Evolutionary conservation across 2,888 invertebrate species (phyloP).

Genomic region (Drosophila ezoana): DNA sequence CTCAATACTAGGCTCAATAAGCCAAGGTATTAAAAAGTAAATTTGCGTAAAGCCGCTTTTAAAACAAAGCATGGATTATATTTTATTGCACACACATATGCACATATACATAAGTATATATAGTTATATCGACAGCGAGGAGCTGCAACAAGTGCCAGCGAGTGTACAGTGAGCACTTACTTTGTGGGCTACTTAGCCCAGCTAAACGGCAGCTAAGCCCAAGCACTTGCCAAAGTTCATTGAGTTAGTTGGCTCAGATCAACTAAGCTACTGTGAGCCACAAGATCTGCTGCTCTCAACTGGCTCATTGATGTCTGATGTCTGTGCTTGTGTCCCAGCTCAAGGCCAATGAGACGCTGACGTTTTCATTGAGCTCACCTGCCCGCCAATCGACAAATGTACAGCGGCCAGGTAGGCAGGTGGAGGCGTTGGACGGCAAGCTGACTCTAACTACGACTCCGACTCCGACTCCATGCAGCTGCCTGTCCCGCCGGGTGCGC

Average conservation of each 20-base stretch:
- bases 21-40: constrained; percentile 77
- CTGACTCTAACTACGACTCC: not conserved
- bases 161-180: constrained; percentile 25
- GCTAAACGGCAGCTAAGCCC: constrained; percentile 37
- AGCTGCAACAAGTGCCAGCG: constrained; percentile 26
- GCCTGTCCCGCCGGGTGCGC: constrained; percentile 23
- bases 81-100: too few relatives aligned
- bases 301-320: constrained; percentile 32
- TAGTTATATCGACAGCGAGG: not conserved
- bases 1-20: constrained; percentile 60
- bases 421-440: constrained; percentile 34
- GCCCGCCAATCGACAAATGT: constrained; percentile 6
- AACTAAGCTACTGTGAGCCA: constrained; percentile 24
- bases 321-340: not conserved
- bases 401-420: constrained; percentile 38
- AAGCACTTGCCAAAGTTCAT: constrained; percentile 50
- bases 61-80: constrained; percentile 59
- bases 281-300: too few relatives aligned
- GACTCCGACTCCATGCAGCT: constrained; percentile 12
- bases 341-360: constrained; percentile 1
- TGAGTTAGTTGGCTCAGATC: constrained; percentile 48
- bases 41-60: constrained; percentile 70
- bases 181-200: constrained; percentile 39
- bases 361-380: constrained; percentile 32
- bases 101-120: too few relatives aligned